These are phyloP conservation scores for Physeter macrocephalus DNA, from an alignment of 2,113 vertebrate genomes.

Conservation along the genomic window DNA sequence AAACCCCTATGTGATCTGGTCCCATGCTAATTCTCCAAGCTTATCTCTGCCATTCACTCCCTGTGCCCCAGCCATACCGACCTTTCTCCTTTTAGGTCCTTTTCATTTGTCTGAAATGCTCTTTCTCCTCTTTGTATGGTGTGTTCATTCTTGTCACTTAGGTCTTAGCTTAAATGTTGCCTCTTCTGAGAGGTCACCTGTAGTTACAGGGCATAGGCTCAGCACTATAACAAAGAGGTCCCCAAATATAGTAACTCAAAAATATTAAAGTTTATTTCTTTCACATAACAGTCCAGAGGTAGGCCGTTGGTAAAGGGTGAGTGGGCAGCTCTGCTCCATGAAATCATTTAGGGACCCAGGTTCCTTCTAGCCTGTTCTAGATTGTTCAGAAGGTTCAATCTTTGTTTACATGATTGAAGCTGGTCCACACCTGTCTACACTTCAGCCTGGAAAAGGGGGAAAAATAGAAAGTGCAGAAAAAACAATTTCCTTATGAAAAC, in stretches of 20 bases:
- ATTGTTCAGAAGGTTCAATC: not conserved
- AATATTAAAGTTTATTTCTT: not conserved
- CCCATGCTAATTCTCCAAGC: not conserved
- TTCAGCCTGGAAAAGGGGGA: not conserved
- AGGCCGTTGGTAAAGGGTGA: not conserved
- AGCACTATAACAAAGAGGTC: not conserved
- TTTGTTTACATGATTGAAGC: not conserved
- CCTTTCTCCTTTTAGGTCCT: not conserved
- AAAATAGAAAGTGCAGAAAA: not conserved
- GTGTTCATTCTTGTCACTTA: not conserved
- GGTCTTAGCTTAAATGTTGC: not conserved
- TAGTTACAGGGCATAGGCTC: not conserved
- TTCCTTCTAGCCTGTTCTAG: not conserved
- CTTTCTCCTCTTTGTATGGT: not conserved
- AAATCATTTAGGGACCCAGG: not conserved
- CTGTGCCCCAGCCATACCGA: not conserved
- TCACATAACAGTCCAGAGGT: not conserved
- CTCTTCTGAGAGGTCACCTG: not conserved
- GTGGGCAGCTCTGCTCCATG: not conserved
- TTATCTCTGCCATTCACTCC: not conserved
- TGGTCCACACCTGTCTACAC: not conserved
- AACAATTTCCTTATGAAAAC: not conserved
- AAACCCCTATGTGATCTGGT: not conserved
- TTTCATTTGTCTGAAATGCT: not conserved
- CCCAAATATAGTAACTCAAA: not conserved